phyloP scores from a whole-genome alignment of 2,797 vertebrate species.

The Sebastes variabilis region DNA sequence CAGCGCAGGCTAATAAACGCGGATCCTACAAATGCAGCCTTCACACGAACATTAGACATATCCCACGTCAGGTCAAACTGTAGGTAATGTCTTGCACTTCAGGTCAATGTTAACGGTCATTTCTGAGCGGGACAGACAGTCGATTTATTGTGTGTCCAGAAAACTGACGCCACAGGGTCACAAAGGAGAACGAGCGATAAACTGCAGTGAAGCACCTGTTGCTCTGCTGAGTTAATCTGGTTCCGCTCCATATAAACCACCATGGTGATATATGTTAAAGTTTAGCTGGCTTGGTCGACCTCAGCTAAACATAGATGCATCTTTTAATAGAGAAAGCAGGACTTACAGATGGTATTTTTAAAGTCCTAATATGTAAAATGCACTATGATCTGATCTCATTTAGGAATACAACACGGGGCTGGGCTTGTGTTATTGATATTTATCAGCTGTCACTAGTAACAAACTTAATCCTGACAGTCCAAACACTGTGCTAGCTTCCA shows the following conservation, averaged over 20 bases:
- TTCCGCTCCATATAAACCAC: background rate
- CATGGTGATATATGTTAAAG: background rate
- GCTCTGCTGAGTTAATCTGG: slow-evolving; percentile 10
- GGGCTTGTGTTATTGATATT: background rate
- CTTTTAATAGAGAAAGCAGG: background rate
- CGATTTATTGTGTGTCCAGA: background rate
- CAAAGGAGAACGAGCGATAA: background rate
- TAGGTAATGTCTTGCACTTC: slow-evolving; percentile 6
- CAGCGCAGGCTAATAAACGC: slow-evolving; percentile 52
- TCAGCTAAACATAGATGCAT: background rate
- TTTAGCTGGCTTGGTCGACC: background rate
- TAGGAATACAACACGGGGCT: background rate
- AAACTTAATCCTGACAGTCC: background rate
- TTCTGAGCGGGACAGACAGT: background rate
- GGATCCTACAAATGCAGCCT: slow-evolving; percentile 36
- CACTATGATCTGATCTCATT: background rate
- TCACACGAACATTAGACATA: slow-evolving; percentile 17
- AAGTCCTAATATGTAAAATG: background rate
- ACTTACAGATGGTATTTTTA: background rate
- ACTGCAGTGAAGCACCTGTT: slow-evolving; percentile 26
- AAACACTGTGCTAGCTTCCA: background rate
- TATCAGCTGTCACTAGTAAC: background rate
- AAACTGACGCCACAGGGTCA: background rate
- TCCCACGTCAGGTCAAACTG: slow-evolving; percentile 5
- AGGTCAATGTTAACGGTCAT: background rate